Evolutionary conservation across 2,797 vertebrate genomes (phyloP), one percentile per base, ranked within the genome.

Genomic region (Monodelphis domestica): DNA sequence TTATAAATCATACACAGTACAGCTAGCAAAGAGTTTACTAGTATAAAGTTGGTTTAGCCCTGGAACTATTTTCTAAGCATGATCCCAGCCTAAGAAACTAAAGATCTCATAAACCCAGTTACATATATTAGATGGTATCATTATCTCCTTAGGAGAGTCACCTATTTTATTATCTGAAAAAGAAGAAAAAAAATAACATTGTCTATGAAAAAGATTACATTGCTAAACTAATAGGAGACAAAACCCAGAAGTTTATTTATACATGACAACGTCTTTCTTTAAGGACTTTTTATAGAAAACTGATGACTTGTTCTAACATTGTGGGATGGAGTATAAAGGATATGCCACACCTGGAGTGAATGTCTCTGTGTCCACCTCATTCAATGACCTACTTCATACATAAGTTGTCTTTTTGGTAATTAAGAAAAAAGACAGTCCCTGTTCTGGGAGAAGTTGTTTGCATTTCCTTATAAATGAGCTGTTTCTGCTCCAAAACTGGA

Each of bases 401-500:
- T 10, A 53, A 12, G 88, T 88, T 84, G 21, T 38, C 26, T 70
- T 89, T 90, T 70, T 38, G 53, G 87, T 55, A 92, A 4, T 91
- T 0, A 15, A 88, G 57, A 94, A 63, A 38, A 12, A 54, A 54
- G 33, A 24, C 33, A 28, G 84, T 59, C 26, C 84, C 54, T 50
- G 52, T 88, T 92, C 93, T 38, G 89, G 54, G 4, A 5, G 59
- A 91, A 95, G 91, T 56, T n/a, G 54, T 91, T 28, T 88, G 52
- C 11, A 29, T 7, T 38, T 94, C 87, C 33, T 90, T 90, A 84
- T 90, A 94, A 33, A 53, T 15, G 89, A 95, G 90, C 59, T 24
- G 0, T 0, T 38, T 95, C 88, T 90, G 88, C 90, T 91, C 95
- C 93, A 91, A 97, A 96, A 94, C 4, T 51, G 89, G 53, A 89